phyloP scores from a whole-genome alignment of 2,888 invertebrate species.

The Minunthozetes semirufus region DNA sequence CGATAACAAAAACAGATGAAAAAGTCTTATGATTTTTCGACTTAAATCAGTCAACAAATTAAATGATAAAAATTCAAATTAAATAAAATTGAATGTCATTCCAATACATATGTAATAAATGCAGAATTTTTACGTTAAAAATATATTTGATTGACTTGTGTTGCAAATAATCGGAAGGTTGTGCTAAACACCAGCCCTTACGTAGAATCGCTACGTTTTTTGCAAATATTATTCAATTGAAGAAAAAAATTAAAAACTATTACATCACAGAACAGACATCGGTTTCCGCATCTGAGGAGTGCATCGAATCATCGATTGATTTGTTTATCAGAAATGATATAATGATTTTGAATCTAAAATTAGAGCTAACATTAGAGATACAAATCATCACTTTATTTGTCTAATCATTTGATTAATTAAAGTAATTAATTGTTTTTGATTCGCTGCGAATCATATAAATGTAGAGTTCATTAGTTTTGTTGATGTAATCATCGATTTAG shows the following conservation, averaged over 20 bases:
- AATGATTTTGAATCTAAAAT: too few species aligned
- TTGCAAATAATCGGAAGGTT: background rate
- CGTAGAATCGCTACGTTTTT: background rate
- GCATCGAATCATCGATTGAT: background rate
- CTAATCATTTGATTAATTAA: too few species aligned
- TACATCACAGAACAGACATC: background rate
- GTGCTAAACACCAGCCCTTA: background rate
- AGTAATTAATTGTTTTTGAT: too few species aligned
- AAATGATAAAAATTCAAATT: too few species aligned
- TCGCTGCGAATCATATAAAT: too few species aligned
- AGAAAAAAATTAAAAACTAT: too few species aligned
- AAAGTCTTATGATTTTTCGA: too few species aligned
- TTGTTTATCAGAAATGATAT: background rate
- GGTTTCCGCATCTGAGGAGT: background rate
- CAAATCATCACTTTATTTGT: too few species aligned
- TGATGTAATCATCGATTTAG: background rate
- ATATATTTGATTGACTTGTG: background rate
- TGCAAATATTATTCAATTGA: background rate
- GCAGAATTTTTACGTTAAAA: background rate
- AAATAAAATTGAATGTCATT: background rate
- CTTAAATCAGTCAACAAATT: too few species aligned
- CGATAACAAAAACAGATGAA: too few species aligned
- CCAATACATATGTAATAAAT: background rate
- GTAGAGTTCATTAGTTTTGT: background rate
- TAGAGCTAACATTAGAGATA: too few species aligned